Conservation (phyloP, 64 coral and sea anemone species). For the Actinia tenebrosa region DNA sequence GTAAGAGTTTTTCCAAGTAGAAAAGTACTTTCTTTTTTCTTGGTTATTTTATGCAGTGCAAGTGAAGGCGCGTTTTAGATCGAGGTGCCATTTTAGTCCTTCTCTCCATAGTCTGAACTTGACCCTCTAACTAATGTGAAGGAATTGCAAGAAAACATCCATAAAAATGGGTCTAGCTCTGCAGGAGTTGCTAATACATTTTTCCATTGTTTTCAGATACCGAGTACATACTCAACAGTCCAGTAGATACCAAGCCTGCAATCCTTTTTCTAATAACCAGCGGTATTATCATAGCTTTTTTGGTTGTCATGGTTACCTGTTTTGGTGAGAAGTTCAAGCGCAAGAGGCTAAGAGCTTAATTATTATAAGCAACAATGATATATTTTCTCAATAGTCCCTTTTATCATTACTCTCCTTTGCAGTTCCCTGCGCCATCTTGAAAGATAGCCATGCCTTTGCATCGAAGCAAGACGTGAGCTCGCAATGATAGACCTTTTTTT, state of each 20-base stretch:
- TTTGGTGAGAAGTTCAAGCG: background rate
- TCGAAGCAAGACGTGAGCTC: too few species aligned
- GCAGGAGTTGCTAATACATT: background rate
- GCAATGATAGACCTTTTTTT: too few species aligned
- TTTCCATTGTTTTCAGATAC: background rate
- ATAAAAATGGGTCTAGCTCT: too few species aligned
- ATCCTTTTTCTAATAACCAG: slow-evolving; percentile 20
- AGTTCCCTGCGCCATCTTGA: too few species aligned
- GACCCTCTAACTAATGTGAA: too few species aligned
- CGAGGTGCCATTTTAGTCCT: too few species aligned
- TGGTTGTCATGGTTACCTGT: background rate
- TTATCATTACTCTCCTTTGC: too few species aligned
- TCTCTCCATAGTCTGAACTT: too few species aligned
- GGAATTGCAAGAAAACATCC: too few species aligned
- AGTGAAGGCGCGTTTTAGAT: background rate
- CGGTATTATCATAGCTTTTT: slow-evolving; percentile 9
- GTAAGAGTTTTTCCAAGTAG: background rate
- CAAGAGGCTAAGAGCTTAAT: background rate
- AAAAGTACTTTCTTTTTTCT: too few species aligned
- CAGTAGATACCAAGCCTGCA: slow-evolving; percentile 13
- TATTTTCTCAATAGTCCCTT: background rate
- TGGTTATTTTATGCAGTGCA: background rate
- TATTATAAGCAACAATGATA: background rate
- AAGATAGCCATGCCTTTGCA: too few species aligned
- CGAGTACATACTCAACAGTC: background rate